Base-by-base conservation (phyloP, 2,888 invertebrate species). In the Strigamia maritima region DNA sequence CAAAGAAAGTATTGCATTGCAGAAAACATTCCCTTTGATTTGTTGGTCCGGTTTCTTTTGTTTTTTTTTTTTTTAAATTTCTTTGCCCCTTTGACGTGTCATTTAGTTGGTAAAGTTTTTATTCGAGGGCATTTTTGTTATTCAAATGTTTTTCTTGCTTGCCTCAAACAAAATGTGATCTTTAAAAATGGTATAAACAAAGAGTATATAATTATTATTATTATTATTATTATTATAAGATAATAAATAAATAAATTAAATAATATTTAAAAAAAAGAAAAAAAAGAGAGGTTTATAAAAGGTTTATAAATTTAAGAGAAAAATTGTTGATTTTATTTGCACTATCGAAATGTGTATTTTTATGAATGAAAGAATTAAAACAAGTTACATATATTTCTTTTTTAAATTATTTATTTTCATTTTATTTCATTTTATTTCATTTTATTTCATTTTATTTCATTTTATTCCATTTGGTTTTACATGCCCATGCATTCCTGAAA, bases 261-360 rank as follows among this genome's bases (percentile, higher is more conserved):
- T 6, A 38, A 38, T 38, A 38, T 38, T 38, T 38, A 38, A 38
- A 38, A 38, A 38, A 38, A 8, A 38, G 10, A 38, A n/a, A n/a
- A n/a, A n/a, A n/a, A n/a, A n/a, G n/a, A 38, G 38, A 38, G 38
- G 38, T 38, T 38, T 38, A 38, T 38, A 54, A n/a, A 54, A 54
- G 19, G 54, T 54, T 54, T 54, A 54, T 54, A 54, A 54, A 54
- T 54, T 54, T 54, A 54, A 54, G 54, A 54, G 54, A 54, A 54
- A 54, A 54, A 54, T 54, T 54, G 54, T 54, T 54, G 54, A 54
- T 54, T 54, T 54, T 54, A 54, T 54, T 54, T 54, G 54, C 54
- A 54, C 54, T 38, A 38, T 38, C 16, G 54, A 54, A 19, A 54
- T 54, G 54, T 54, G 54, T 54, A 54, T 54, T 54, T 54, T 54